Base-by-base conservation (phyloP, 2,113 vertebrate species). In the Pionites leucogaster region DNA sequence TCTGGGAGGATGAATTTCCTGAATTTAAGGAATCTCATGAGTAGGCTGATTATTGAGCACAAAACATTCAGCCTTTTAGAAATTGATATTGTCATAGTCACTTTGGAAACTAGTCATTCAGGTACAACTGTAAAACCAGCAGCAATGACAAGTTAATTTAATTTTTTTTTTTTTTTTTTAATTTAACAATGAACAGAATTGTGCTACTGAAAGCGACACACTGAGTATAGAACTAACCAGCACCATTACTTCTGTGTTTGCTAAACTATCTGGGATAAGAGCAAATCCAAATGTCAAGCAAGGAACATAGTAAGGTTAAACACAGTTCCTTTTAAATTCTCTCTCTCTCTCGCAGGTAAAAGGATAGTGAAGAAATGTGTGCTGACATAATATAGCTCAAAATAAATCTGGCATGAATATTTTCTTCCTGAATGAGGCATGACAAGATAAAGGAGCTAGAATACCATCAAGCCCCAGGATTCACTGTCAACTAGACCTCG, bases 381-480 rank as follows among this genome's bases (percentile, higher is more conserved):
- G 63, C 14, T 85, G 55, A n/a, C 13, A 59, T n/a, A 75, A 95
- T 79, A 93, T 63, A 82, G 10, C 42, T 93, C 57, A 82, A 79
- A 90, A 68, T 55, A 94, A 88, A 68, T 82, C 59, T 55, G 60
- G 6, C 29, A 53, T 79, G 28, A 88, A 71, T 92, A 71, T 94
- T 90, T 95, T 90, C 57, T 71, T 76, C 49, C 42, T 68, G 70
- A 71, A 82, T 87, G 57, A 85, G 42, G 39, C 25, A 76, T 60
- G 33, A 82, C 67, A 92, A 33, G 62, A 82, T 79, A 92, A 94
- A 82, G 28, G 57, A 87, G 17, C n/a, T 63, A 59, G 41, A 95
- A 74, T 67, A 44, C 10, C 46, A 67, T 84, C 49, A 90, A 82
- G 29, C 14, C 11, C 11, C 7, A 87, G 46, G 60, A 64, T 87